Evolutionary conservation across 1,140 invertebrate genomes (phyloP).

Genomic region (Aphelinus atriplicis): DNA sequence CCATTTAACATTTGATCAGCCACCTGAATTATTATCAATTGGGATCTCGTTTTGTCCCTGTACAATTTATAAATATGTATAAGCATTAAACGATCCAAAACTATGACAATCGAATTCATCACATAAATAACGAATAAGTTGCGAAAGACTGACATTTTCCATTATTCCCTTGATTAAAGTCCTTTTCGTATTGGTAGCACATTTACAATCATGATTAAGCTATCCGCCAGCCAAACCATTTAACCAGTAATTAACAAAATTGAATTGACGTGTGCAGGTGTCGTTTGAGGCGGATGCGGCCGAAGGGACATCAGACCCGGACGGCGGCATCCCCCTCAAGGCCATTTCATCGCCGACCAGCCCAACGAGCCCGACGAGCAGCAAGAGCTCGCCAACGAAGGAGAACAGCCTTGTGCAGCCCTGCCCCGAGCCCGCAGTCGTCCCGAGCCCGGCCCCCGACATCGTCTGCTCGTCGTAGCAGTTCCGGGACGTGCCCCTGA

Average conservation of each 20-base stretch:
- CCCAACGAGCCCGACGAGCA: not conserved
- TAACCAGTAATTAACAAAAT: not conserved
- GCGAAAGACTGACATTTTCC: too few species aligned
- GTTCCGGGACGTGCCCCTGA: slow-evolving; percentile 59
- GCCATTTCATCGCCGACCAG: not conserved
- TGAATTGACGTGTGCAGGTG: slow-evolving; percentile 47
- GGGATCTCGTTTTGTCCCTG: not conserved
- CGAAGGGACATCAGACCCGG: slow-evolving; percentile 1
- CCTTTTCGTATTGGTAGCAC: too few species aligned
- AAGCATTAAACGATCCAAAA: too few species aligned
- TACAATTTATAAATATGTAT: not conserved
- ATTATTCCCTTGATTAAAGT: too few species aligned
- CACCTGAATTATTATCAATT: too few species aligned
- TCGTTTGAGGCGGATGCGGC: slow-evolving; percentile 56
- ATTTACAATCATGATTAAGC: not conserved
- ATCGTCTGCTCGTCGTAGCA: slow-evolving; percentile 49
- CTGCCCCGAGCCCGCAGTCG: not conserved
- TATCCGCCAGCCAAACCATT: not conserved
- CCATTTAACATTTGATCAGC: too few species aligned
- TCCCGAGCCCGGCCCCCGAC: slow-evolving; percentile 39
- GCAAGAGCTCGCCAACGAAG: slow-evolving; percentile 41
- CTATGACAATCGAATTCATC: too few species aligned
- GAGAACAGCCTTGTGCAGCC: not conserved
- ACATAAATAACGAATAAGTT: too few species aligned
- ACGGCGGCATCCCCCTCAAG: slow-evolving; percentile 12